Base-by-base conservation (phyloP, 2,888 invertebrate genomes). In the Desoria tigrina region DNA sequence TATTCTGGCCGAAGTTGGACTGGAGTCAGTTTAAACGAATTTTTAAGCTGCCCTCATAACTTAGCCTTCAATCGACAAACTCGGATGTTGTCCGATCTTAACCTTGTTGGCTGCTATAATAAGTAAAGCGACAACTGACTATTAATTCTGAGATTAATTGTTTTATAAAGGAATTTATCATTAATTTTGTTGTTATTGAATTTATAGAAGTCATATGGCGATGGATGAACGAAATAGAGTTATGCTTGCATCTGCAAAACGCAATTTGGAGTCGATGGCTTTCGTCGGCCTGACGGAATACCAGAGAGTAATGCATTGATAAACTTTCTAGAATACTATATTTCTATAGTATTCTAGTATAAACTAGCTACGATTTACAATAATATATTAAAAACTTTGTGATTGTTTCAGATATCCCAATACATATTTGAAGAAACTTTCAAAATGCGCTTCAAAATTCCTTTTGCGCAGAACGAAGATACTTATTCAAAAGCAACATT, bases 281-380 rank as follows among this genome's bases (percentile, higher is more conserved):
- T 99, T 94, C 82, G 98, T 98, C 81, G 98, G 97, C 72, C 86
- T 99, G 71, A 95, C 96, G 7, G 99, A 99, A 82, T 88, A 87
- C 81, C 97, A 98, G 83, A 90, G 90, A 85, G 77, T 77, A 45
- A 63, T 26, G 28, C 11, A 11, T 54, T n/a, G n/a, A 50, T 3
- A 58, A 42, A 42, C 18, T 27, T 21, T n/a, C n/a, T n/a, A n/a
- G n/a, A 7, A 45, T 3, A 49, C n/a, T 4, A 6, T 18, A 50
- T 14, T 37, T 42, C n/a, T 28, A 28, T 56, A 45, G 28, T 18
- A n/a, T n/a, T n/a, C n/a, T n/a, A n/a, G 16, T 3, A 39, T 14
- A 42, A n/a, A n/a, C n/a, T n/a, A n/a, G n/a, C n/a, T n/a, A n/a
- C n/a, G n/a, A n/a, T n/a, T n/a, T n/a, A n/a, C n/a, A n/a, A n/a